phyloP scores from a whole-genome alignment of 2,888 invertebrate species.

The Phymatocera aterrima region DNA sequence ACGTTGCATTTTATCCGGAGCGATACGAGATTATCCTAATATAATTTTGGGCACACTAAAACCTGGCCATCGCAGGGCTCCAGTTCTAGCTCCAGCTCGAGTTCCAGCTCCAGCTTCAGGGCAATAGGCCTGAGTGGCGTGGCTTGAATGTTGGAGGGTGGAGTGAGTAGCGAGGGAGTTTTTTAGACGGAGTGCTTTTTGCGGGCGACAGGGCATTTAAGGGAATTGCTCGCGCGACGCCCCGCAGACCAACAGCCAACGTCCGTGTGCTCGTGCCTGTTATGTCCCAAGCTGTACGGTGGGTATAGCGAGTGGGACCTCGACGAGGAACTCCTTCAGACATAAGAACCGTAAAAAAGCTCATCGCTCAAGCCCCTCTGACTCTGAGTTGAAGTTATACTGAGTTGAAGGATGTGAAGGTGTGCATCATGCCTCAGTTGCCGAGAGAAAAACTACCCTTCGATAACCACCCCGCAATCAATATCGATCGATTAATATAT shows the following conservation, averaged over 20 bases:
- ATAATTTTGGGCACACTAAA: conserved; percentile 60
- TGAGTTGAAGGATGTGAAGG: background rate
- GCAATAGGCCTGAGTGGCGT: conserved; percentile 51
- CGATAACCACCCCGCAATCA: background rate
- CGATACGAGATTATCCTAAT: conserved; percentile 70
- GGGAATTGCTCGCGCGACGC: conserved; percentile 68
- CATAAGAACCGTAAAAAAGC: too few relatives aligned
- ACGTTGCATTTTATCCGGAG: conserved; percentile 68
- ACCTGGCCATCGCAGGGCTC: conserved; percentile 47
- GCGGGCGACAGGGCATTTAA: conserved; percentile 72
- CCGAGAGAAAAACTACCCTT: background rate
- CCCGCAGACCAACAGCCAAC: background rate
- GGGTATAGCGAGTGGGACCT: background rate
- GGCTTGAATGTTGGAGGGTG: conserved; percentile 44
- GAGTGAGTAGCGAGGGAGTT: conserved; percentile 56
- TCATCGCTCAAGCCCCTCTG: too few relatives aligned
- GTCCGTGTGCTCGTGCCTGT: background rate
- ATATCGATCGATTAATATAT: too few relatives aligned
- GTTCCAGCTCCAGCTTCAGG: conserved; percentile 17
- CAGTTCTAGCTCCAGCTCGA: background rate
- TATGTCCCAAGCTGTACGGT: background rate
- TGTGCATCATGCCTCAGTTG: background rate
- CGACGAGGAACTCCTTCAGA: background rate
- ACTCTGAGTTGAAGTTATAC: too few relatives aligned
- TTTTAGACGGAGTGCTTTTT: conserved; percentile 71